A percentile compares a stretch with the other conserved stretches of the same genome.
phyloP scores from a whole-genome alignment of 2,797 vertebrate species.

The Danio kyathit region DNA sequence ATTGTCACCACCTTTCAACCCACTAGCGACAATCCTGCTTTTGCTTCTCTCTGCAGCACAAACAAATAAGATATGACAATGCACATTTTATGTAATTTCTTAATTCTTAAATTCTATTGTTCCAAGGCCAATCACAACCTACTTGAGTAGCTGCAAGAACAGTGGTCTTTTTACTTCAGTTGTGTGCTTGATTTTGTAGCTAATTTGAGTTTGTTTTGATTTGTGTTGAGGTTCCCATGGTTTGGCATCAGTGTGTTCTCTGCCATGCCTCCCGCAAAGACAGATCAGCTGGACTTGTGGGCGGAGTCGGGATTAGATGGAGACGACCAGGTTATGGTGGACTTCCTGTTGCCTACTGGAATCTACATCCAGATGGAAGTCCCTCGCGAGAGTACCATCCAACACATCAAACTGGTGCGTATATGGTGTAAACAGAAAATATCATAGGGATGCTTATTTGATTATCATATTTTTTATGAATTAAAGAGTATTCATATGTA shows the following conservation, averaged over 20 bases:
- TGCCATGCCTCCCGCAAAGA: constrained; percentile 98
- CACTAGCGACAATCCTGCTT: no score
- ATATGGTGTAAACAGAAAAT: no score
- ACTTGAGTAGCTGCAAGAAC: no score
- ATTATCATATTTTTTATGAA: no score
- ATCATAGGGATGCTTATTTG: no score
- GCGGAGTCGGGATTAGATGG: constrained; percentile 86
- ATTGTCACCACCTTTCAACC: no score
- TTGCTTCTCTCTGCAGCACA: not conserved
- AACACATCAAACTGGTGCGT: constrained; percentile 93
- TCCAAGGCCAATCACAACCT: not conserved
- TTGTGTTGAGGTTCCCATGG: constrained; percentile 84
- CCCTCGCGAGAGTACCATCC: constrained; percentile 93
- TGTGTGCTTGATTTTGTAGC: not conserved
- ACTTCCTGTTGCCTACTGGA: constrained; percentile 96
- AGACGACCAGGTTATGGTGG: constrained; percentile 90
- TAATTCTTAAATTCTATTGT: not conserved
- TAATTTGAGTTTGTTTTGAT: constrained; percentile 9
- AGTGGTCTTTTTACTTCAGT: not conserved
- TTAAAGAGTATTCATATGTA: no score
- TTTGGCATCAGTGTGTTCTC: constrained; percentile 85
- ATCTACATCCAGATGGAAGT: constrained; percentile 98
- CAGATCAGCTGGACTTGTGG: constrained; percentile 97
- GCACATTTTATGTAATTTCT: not conserved
- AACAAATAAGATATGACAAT: not conserved